Conservation (phyloP, 2,888 invertebrate species). For the Nowickia ferox region DNA sequence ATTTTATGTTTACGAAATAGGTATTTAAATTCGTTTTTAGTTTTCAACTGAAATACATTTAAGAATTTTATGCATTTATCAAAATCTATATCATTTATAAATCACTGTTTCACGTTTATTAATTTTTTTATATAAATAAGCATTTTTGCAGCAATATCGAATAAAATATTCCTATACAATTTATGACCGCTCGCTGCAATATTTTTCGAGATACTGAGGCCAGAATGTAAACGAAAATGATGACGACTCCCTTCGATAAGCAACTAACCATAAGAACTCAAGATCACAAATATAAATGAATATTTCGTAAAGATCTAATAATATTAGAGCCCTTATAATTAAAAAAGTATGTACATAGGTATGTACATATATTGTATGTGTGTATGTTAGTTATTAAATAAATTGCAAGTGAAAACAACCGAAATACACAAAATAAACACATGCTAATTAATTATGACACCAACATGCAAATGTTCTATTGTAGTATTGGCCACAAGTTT, state of each 20-base stretch:
- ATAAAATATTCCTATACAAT: background rate
- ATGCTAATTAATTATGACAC: constrained; percentile 69
- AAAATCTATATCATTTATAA: constrained; percentile 46
- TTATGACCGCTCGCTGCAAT: constrained; percentile 39
- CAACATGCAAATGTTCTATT: constrained; percentile 53
- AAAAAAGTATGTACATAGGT: background rate
- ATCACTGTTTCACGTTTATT: constrained; percentile 39
- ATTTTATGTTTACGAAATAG: constrained; percentile 33
- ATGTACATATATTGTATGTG: background rate
- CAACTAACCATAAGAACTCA: constrained; percentile 51
- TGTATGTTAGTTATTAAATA: constrained; percentile 16
- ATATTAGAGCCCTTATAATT: constrained; percentile 59
- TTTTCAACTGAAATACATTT: background rate
- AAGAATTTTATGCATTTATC: constrained; percentile 38
- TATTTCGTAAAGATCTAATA: constrained; percentile 26
- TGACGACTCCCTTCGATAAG: constrained; percentile 57
- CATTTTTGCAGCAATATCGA: constrained; percentile 26
- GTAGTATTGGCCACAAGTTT: constrained; percentile 52
- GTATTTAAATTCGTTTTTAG: constrained; percentile 6
- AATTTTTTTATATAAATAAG: constrained; percentile 17
- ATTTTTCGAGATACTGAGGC: constrained; percentile 53
- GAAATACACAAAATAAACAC: constrained; percentile 43
- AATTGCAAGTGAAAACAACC: constrained; percentile 35
- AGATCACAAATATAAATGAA: constrained; percentile 42
- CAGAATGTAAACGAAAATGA: background rate